A percentile compares a stretch with the other conserved stretches of the same genome.
These are phyloP conservation scores for Struthio camelus DNA, from an alignment of 2,113 vertebrate genomes.

Conservation along the genomic window DNA sequence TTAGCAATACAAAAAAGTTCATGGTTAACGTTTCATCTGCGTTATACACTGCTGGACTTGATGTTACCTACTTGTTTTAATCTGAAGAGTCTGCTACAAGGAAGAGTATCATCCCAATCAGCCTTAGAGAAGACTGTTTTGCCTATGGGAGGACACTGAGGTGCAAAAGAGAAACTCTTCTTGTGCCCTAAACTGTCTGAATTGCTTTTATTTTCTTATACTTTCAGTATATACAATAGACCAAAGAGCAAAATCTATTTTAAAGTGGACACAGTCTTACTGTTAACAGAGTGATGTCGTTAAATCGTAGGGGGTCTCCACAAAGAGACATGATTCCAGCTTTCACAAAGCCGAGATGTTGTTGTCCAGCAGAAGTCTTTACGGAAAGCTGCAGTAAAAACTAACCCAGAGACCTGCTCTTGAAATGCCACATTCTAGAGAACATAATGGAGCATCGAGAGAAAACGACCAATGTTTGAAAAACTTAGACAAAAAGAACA, in stretches of 20 bases:
- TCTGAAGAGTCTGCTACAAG: slow-evolving; percentile 58
- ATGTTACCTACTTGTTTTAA: slow-evolving; percentile 54
- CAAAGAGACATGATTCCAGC: slow-evolving; percentile 68
- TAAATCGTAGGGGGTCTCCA: slow-evolving; percentile 64
- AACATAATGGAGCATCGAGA: slow-evolving; percentile 53
- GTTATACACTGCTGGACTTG: slow-evolving; percentile 59
- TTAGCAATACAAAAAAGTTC: slow-evolving; percentile 74
- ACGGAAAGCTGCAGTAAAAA: slow-evolving; percentile 35
- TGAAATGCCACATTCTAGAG: slow-evolving; percentile 56
- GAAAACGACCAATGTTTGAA: slow-evolving; percentile 59
- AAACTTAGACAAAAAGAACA: slow-evolving; percentile 55
- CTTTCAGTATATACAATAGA: slow-evolving; percentile 92
- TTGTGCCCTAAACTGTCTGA: slow-evolving; percentile 86
- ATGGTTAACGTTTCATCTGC: slow-evolving; percentile 68
- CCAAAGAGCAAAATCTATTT: slow-evolving; percentile 94
- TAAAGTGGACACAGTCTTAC: slow-evolving; percentile 76
- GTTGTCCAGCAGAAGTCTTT: slow-evolving; percentile 54
- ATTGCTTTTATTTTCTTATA: slow-evolving; percentile 90
- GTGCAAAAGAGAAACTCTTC: slow-evolving; percentile 75
- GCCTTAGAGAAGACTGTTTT: slow-evolving; percentile 73
- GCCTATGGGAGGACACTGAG: slow-evolving; percentile 72
- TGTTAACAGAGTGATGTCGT: slow-evolving; percentile 65
- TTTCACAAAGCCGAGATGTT: slow-evolving; percentile 46
- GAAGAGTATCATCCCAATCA: slow-evolving; percentile 68
- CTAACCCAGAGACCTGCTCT: slow-evolving; percentile 54